These are phyloP conservation scores for Sciaenops ocellatus DNA, from an alignment of 2,797 vertebrate genomes.

Conservation along the genomic window DNA sequence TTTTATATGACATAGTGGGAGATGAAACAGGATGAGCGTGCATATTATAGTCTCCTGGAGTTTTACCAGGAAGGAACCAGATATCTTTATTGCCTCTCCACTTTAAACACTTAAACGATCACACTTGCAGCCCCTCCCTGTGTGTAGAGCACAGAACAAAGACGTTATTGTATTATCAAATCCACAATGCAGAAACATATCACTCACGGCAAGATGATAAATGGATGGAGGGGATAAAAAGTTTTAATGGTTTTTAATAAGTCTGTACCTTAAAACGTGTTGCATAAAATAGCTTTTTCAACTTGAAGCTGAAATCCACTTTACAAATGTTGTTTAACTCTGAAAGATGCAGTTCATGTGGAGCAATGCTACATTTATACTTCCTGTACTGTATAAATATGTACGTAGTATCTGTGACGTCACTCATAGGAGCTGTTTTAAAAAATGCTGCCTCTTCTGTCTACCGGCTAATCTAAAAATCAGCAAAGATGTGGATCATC, in stretches of 20 bases:
- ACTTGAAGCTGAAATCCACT: background rate
- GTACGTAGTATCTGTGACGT: no score
- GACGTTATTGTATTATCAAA: conserved; percentile 23
- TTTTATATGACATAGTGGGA: background rate
- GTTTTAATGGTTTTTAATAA: conserved; percentile 3
- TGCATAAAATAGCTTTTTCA: background rate
- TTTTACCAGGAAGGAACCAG: conserved; percentile 55
- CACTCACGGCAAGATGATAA: background rate
- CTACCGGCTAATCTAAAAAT: no score
- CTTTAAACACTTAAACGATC: conserved; percentile 51
- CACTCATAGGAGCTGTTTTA: no score
- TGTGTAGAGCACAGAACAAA: conserved; percentile 44
- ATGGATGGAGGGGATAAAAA: background rate
- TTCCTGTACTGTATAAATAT: no score
- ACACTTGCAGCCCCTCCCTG: conserved; percentile 32
- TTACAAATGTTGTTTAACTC: background rate
- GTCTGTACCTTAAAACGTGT: background rate
- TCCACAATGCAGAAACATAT: conserved; percentile 16
- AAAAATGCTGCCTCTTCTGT: no score
- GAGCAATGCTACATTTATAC: background rate
- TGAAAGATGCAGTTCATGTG: background rate
- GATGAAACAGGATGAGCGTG: conserved; percentile 36
- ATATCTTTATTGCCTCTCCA: conserved; percentile 61
- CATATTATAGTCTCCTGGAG: conserved; percentile 40
- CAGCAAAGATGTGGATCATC: no score